A percentile compares a stretch with the other conserved stretches of the same genome.
Evolutionary conservation across 2,797 vertebrate species (phyloP).

Genomic region (Notolabrus celidotus): DNA sequence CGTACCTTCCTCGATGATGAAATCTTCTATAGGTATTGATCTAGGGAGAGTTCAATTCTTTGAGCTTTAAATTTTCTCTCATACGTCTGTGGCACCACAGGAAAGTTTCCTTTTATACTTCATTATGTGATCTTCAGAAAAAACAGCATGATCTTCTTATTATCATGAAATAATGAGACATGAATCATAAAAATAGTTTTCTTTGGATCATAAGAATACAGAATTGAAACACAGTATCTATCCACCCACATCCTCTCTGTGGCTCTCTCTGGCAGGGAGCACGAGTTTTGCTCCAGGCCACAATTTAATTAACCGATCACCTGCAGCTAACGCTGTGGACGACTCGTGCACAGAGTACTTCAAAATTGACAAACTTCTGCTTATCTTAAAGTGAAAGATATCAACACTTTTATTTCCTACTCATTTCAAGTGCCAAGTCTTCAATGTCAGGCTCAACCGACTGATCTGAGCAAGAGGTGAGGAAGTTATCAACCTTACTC

Average conservation of each 20-base stretch:
- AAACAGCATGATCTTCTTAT: constrained; percentile 33
- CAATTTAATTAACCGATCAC: constrained; percentile 69
- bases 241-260: constrained; percentile 38
- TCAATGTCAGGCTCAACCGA: constrained; percentile 1
- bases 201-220: constrained; percentile 31
- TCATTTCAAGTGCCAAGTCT: constrained; percentile 6
- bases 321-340: constrained; percentile 45
- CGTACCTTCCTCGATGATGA: constrained; percentile 5
- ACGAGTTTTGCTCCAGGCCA: constrained; percentile 56
- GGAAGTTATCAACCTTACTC: constrained; percentile 26
- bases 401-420: constrained; percentile 13
- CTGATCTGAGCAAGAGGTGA: constrained; percentile 28
- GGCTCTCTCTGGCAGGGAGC: constrained; percentile 22
- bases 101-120: constrained; percentile 31
- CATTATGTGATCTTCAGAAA: constrained; percentile 36
- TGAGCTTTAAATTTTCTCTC: constrained; percentile 15
- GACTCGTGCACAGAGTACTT: constrained; percentile 21
- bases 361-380: constrained; percentile 16
- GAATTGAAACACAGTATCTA: constrained; percentile 36
- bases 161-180: constrained; percentile 39
- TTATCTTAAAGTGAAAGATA: not conserved
- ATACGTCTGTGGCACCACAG: constrained; percentile 3
- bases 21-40: not conserved
- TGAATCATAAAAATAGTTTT: constrained; percentile 36
- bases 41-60: constrained; percentile 3